These are phyloP conservation scores for Huso huso DNA, from an alignment of 2,797 vertebrate species.

Conservation along the genomic window DNA sequence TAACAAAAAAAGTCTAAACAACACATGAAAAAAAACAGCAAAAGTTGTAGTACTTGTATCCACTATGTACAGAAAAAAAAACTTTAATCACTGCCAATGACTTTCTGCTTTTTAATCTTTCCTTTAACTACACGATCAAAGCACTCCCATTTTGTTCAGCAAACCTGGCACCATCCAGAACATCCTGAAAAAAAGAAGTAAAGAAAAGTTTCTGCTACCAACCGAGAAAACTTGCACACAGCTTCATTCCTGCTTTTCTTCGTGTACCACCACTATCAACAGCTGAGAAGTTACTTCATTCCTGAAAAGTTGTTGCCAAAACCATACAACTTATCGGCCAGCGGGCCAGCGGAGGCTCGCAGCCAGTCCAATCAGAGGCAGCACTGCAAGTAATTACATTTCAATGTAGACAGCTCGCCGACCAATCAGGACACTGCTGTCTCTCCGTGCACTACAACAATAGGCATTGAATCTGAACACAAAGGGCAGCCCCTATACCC, in stretches of 20 bases:
- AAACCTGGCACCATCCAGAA: slow-evolving; percentile 6
- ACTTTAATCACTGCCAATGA: background rate
- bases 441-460: slow-evolving; percentile 56
- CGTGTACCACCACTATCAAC: slow-evolving; percentile 34
- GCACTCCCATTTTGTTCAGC: background rate
- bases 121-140: background rate
- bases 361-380: slow-evolving; percentile 60
- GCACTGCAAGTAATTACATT: slow-evolving; percentile 31
- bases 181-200: background rate
- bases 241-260: slow-evolving; percentile 70
- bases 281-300: slow-evolving; percentile 54
- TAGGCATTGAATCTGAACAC: slow-evolving; percentile 46
- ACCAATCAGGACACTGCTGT: slow-evolving; percentile 54
- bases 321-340: slow-evolving; percentile 64
- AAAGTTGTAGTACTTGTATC: no score
- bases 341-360: slow-evolving; percentile 24
- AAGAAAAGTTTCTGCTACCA: slow-evolving; percentile 46
- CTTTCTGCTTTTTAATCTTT: background rate
- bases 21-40: no score
- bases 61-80: no score
- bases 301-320: slow-evolving; percentile 64
- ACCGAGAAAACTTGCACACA: slow-evolving; percentile 87
- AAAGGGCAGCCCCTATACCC: slow-evolving; percentile 53
- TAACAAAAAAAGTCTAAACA: no score
- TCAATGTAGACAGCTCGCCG: slow-evolving; percentile 41